Percentiles rank a stretch among this genome's conserved stretches.
Conservation (phyloP, 2,797 vertebrate species). For the Typhlichthys subterraneus region DNA sequence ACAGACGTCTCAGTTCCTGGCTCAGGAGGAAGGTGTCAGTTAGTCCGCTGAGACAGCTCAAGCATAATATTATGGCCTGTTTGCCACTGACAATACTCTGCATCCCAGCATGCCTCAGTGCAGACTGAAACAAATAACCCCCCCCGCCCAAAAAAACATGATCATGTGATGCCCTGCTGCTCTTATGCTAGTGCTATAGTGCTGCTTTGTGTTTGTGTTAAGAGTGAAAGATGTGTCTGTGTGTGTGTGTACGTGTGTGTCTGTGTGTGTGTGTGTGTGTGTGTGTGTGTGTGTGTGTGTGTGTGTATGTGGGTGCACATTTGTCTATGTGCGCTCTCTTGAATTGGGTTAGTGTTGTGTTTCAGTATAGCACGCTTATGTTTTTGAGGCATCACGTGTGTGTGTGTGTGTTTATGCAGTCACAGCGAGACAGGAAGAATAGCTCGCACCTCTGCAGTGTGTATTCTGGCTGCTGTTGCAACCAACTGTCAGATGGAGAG, state of each 20-base stretch:
- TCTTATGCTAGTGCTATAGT: too few species aligned
- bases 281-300: slow-evolving; percentile 13
- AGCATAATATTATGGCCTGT: neutral
- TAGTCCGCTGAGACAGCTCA: slow-evolving; percentile 16
- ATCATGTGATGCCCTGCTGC: too few species aligned
- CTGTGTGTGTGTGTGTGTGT: slow-evolving; percentile 13
- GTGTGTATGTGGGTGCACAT: slow-evolving; percentile 18
- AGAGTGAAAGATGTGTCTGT: too few species aligned
- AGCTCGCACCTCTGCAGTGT: slow-evolving; percentile 44
- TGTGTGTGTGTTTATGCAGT: slow-evolving; percentile 29
- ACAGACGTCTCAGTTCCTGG: slow-evolving; percentile 9
- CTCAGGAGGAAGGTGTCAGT: neutral
- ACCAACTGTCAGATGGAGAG: slow-evolving; percentile 52
- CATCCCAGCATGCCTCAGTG: neutral
- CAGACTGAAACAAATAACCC: too few species aligned
- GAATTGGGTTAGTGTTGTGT: neutral
- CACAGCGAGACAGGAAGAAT: slow-evolving; percentile 52
- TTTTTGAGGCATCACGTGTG: slow-evolving; percentile 2
- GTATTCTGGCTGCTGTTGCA: slow-evolving; percentile 47
- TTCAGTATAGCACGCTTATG: slow-evolving; percentile 9
- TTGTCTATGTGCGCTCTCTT: slow-evolving; percentile 19
- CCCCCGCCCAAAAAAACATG: too few species aligned
- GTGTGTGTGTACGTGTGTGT: slow-evolving; percentile 24
- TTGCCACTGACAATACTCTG: neutral
- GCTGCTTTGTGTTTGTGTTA: slow-evolving; percentile 4